These are phyloP conservation scores for Paraescarpia echinospica DNA, from an alignment of 1,140 invertebrate species.

Conservation along the genomic window DNA sequence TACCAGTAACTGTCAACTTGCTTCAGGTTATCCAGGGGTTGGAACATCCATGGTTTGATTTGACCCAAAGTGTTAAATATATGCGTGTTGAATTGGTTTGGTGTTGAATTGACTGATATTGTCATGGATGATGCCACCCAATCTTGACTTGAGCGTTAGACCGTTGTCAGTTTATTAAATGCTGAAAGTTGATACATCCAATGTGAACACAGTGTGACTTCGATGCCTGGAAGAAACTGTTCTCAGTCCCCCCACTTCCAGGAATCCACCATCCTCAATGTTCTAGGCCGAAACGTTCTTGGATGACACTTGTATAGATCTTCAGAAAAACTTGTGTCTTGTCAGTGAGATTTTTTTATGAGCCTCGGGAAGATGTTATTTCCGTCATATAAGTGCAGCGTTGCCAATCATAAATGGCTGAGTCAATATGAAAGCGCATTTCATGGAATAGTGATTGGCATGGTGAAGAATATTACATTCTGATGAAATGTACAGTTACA, in stretches of 20 bases:
- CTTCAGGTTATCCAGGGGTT: background rate
- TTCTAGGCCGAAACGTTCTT: background rate
- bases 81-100: background rate
- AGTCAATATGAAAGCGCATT: background rate
- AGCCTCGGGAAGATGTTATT: background rate
- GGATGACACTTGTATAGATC: background rate
- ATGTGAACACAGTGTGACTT: background rate
- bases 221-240: background rate
- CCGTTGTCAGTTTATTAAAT: background rate
- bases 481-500: background rate
- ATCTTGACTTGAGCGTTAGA: background rate
- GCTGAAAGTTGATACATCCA: background rate
- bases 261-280: background rate
- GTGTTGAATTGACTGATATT: background rate
- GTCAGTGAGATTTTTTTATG: background rate
- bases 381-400: background rate
- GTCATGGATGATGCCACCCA: background rate
- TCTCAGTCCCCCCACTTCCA: background rate
- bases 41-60: background rate
- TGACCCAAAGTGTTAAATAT: background rate
- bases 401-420: background rate
- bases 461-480: background rate
- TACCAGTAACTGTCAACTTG: too few relatives aligned
- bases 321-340: background rate
- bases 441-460: background rate